A percentile compares a stretch with the other conserved stretches of the same genome.
These are phyloP conservation scores for Actinia tenebrosa DNA, from an alignment of 64 coral and sea anemone genomes.

Conservation along the genomic window DNA sequence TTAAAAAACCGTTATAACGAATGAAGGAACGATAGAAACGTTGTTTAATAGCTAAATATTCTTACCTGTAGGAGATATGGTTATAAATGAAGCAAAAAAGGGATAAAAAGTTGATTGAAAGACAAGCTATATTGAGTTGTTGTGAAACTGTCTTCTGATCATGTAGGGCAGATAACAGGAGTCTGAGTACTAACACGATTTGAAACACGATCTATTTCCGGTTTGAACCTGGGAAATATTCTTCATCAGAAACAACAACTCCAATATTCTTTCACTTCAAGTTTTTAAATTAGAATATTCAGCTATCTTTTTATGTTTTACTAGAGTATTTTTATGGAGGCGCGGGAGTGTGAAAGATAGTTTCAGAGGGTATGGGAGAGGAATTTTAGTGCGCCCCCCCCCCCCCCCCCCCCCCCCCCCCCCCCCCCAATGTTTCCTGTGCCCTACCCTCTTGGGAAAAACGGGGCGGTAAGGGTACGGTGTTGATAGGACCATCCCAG, in stretches of 20 bases:
- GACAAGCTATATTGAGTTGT: not conserved
- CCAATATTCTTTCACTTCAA: no score
- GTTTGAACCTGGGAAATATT: not conserved
- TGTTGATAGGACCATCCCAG: no score
- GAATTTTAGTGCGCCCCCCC: no score
- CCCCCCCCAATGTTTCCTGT: no score
- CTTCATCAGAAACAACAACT: not conserved
- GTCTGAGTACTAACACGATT: not conserved
- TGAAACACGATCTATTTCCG: not conserved
- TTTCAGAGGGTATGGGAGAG: no score
- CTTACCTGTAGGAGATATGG: not conserved
- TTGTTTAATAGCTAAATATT: not conserved
- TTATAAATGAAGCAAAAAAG: not conserved
- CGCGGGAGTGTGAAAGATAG: no score
- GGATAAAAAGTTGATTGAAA: not conserved
- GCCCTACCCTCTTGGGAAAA: no score
- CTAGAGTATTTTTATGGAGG: no score
- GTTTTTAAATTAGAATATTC: no score
- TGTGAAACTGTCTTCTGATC: not conserved
- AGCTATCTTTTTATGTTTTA: no score
- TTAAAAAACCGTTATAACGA: not conserved
- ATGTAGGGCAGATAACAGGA: not conserved
- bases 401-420: no score
- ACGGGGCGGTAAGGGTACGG: no score
- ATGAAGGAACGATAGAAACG: not conserved